Evolutionary conservation across 2,888 invertebrate species (phyloP).

Genomic region (Allophyes oxyacanthae): DNA sequence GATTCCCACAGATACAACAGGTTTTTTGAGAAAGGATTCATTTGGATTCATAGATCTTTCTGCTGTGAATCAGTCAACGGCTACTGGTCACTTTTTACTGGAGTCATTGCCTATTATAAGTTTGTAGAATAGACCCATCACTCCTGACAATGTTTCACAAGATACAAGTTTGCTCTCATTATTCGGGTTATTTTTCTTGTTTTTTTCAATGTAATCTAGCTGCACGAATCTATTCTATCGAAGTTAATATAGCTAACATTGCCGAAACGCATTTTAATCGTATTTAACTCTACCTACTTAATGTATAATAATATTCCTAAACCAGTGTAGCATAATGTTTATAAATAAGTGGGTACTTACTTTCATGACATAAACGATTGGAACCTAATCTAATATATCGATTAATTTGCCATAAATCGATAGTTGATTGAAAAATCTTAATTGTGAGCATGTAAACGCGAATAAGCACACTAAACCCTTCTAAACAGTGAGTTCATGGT

Average conservation of each 20-base stretch:
- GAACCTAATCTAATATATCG: constrained; percentile 11
- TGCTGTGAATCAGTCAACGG: constrained; percentile 38
- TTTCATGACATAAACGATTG: constrained; percentile 4
- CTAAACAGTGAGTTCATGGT: constrained; percentile 71
- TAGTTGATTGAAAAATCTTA: constrained; percentile 41
- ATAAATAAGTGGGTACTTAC: too few relatives aligned
- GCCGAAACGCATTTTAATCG: too few relatives aligned
- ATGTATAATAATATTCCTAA: too few relatives aligned
- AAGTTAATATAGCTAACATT: background rate
- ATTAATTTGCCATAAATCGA: constrained; percentile 38
- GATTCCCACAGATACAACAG: constrained; percentile 65
- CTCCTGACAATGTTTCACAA: constrained; percentile 24
- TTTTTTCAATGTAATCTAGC: background rate
- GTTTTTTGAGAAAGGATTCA: constrained; percentile 59
- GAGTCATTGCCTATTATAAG: constrained; percentile 35
- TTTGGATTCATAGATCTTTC: constrained; percentile 50
- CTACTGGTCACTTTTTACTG: constrained; percentile 39
- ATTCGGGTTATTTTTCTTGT: constrained; percentile 12
- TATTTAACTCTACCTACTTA: too few relatives aligned
- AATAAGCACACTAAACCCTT: constrained; percentile 61
- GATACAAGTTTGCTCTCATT: constrained; percentile 25
- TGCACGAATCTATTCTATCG: background rate
- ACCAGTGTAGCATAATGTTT: too few relatives aligned
- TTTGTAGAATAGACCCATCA: constrained; percentile 33
- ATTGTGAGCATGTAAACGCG: constrained; percentile 36